A percentile compares a stretch with the other conserved stretches of the same genome.
Evolutionary conservation across 64 coral and sea anemone genomes (phyloP).

Genomic region (Pachyseris speciosa): DNA sequence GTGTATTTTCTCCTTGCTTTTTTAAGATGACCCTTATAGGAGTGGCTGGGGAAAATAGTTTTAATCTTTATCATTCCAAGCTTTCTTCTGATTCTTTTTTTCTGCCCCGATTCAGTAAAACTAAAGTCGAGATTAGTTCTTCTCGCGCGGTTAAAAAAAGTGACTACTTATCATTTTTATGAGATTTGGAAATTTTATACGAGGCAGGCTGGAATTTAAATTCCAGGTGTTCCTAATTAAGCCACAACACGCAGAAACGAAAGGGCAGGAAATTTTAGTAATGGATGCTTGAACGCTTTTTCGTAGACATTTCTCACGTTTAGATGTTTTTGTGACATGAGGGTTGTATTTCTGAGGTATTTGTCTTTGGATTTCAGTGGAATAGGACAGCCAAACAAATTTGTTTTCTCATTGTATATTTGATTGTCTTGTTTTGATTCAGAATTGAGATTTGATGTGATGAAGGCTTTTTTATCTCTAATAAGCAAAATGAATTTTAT

Average conservation of each 20-base stretch:
- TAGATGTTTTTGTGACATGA: neutral
- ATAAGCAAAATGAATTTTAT: neutral
- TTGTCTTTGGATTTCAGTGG: neutral
- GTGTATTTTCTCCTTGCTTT: neutral
- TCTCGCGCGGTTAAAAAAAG: neutral
- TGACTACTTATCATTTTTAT: slow-evolving; percentile 17
- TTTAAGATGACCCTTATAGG: neutral
- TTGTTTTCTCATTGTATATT: slow-evolving; percentile 13
- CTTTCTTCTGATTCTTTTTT: neutral
- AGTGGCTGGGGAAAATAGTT: neutral
- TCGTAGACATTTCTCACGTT: neutral
- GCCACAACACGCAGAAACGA: neutral
- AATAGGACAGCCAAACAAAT: neutral
- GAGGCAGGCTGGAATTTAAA: neutral
- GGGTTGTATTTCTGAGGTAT: neutral
- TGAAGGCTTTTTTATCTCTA: neutral
- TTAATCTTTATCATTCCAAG: neutral
- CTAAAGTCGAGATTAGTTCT: neutral
- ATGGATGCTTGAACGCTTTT: too few relatives aligned
- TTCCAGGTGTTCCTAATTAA: slow-evolving; percentile 37
- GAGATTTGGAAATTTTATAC: slow-evolving; percentile 23
- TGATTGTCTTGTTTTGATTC: neutral
- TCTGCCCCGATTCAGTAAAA: neutral
- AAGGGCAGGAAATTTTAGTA: neutral
- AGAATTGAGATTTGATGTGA: neutral